A percentile compares a stretch with the other conserved stretches of the same genome.
phyloP scores from a whole-genome alignment of 2,888 invertebrate genomes.

The Geophilus truncorum region DNA sequence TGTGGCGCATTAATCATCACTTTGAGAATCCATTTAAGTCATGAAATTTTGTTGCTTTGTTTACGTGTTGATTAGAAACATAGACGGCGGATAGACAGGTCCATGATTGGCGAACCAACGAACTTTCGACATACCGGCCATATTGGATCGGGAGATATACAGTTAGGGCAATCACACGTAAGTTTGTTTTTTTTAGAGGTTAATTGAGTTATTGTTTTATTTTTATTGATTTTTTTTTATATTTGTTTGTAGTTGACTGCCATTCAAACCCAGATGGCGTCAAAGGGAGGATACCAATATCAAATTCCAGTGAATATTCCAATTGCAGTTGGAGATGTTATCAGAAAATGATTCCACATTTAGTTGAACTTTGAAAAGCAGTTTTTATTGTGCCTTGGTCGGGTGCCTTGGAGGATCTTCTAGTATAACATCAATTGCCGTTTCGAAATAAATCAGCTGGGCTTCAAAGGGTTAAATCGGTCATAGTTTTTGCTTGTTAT shows the following conservation, averaged over 20 bases:
- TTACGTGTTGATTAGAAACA: slow-evolving; percentile 40
- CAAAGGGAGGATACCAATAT: slow-evolving; percentile 89
- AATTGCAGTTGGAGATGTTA: slow-evolving; percentile 38
- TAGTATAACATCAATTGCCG: background rate
- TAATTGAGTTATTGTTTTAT: background rate
- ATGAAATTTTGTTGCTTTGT: background rate
- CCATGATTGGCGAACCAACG: slow-evolving; percentile 93
- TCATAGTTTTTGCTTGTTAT: background rate
- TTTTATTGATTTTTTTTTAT: slow-evolving; percentile 23
- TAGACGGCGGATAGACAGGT: slow-evolving; percentile 58
- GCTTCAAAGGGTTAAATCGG: background rate
- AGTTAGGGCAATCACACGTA: slow-evolving; percentile 63
- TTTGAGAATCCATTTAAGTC: too few species aligned
- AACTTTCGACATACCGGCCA: slow-evolving; percentile 94
- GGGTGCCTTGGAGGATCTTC: background rate
- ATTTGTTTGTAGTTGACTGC: slow-evolving; percentile 63
- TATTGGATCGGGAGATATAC: slow-evolving; percentile 83
- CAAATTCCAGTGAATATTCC: slow-evolving; percentile 47
- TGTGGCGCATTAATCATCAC: background rate
- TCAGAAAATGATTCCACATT: slow-evolving; percentile 52
- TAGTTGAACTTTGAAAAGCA: slow-evolving; percentile 55
- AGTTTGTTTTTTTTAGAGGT: background rate
- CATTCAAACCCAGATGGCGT: slow-evolving; percentile 90
- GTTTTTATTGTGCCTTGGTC: slow-evolving; percentile 52
- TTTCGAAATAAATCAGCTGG: background rate